Evolutionary conservation across 23 tunicate species (phyloP), one percentile per base, ranked within the genome.

Genomic region (Oikopleura dioica): DNA sequence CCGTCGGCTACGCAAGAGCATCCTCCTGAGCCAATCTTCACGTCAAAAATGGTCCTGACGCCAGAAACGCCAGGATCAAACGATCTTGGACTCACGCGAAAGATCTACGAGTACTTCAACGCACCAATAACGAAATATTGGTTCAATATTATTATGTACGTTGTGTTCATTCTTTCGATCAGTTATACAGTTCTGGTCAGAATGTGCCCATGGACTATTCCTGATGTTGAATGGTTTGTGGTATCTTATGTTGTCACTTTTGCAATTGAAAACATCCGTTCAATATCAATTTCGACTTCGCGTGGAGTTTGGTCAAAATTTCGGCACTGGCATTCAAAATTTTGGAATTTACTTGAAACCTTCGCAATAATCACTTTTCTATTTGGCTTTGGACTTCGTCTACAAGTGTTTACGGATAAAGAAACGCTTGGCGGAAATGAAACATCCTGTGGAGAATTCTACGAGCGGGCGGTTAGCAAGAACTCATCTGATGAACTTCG

Each of bases 71-170:
- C n/a, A n/a, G n/a, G n/a, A n/a, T n/a, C n/a, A n/a, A n/a, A 31
- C 29, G 72, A 63, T 38, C 50, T 89, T 9, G 67, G 80, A 21
- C 38, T 84, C 79, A 79, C 82, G 59, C 82, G 85, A 75, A 89
- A 89, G 38, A 69, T 84, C 38, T 89, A 89, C 76, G 89, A 89
- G 81, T 89, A 84, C 36, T 89, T 84, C 76, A 91, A 91, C 78
- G 92, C 97, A 31, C 97, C 97, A n/a, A 85, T 91, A 69, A 85
- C 97, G 1, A 91, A 91, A 80, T 91, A 85, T 59, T 91, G 92
- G 92, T 79, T 85, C 80, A 79, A 82, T 69, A 79, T 85, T 30
- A 78, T 85, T 75, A 32, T 83, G 4, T 91, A 82, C 63, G 78
- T 38, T 26, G 76, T 76, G 30, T 36, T 91, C 37, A 76, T 91